phyloP scores from a whole-genome alignment of 2,797 vertebrate species.

The Myiotriccus ornatus region DNA sequence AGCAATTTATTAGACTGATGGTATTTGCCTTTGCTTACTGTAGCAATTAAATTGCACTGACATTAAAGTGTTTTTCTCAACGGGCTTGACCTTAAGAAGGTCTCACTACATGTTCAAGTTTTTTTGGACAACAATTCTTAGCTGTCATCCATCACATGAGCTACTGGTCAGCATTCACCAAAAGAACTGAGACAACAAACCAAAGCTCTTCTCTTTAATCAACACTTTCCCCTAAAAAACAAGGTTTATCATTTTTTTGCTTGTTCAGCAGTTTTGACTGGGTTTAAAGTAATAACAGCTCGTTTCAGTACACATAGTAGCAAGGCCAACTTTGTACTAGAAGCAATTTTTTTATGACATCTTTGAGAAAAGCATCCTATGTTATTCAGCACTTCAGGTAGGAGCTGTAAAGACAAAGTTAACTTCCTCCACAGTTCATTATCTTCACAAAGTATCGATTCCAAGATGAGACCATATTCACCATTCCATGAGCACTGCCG shows the following conservation, averaged over 20 bases:
- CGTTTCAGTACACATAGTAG: background rate
- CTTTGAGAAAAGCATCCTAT: background rate
- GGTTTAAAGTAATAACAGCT: background rate
- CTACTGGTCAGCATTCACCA: background rate
- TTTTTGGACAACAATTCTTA: background rate
- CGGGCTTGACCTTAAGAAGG: background rate
- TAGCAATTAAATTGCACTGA: background rate
- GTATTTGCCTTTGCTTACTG: background rate
- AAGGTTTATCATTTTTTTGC: background rate
- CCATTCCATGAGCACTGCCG: background rate
- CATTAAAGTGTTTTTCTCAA: background rate
- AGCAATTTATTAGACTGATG: background rate
- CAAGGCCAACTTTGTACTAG: background rate
- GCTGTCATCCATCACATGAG: background rate
- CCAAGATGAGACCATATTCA: background rate
- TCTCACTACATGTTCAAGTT: background rate
- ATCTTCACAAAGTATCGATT: background rate
- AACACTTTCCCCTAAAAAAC: background rate
- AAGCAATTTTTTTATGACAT: background rate
- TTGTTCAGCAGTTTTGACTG: background rate
- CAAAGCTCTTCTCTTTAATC: background rate
- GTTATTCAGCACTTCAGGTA: background rate
- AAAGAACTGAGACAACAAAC: background rate
- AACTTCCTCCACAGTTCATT: background rate
- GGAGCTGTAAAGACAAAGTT: background rate